Base-by-base conservation (phyloP, 1,140 invertebrate species). In the Cotesia glomerata region DNA sequence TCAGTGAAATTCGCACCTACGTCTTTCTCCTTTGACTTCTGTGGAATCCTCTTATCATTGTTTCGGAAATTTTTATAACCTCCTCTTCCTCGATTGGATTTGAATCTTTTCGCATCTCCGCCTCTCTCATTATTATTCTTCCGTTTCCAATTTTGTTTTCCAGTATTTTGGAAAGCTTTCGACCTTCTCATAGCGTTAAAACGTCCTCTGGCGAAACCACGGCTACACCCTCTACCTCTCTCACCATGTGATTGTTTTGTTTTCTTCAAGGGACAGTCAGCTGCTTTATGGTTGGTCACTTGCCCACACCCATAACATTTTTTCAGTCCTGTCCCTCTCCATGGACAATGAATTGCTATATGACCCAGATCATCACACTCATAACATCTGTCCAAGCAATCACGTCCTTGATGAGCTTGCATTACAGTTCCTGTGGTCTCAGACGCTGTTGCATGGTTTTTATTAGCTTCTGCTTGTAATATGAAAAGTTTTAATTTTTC, bases 401-500 rank as follows among this genome's bases (percentile, higher is more conserved):
- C 26, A 26, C 26, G 26, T 2, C 26, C 26, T 26, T 26, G 26
- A 26, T 26, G 26, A 26, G 32, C 14, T 64, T 64, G 51, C 14
- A 49, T 65, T 16, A 45, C 34, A 52, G 36, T 71, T 35, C 51
- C n/a, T 64, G 49, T 58, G n/a, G 62, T 26, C 4, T 64, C 26
- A 32, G 58, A 18, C 16, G 39, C 35, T 36, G 14, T 69, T 32
- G 35, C 36, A 62, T 73, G 71, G 32, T 36, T 69, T 67, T 71
- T 73, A 11, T 16, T 71, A 1, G 73, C 68, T 16, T 77, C 75
- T 8, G 36, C 64, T 58, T 75, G 70, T 54, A 74, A 59, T 26
- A 79, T 69, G 49, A 74, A 74, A 18, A 8, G 9, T 67, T 76
- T 77, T n/a, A 77, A 54, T 18, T 76, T 35, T 59, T 77, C 72